Evolutionary conservation across 1,140 invertebrate genomes (phyloP), one percentile per base, ranked within the genome.

Genomic region (Drosophila nikananu): DNA sequence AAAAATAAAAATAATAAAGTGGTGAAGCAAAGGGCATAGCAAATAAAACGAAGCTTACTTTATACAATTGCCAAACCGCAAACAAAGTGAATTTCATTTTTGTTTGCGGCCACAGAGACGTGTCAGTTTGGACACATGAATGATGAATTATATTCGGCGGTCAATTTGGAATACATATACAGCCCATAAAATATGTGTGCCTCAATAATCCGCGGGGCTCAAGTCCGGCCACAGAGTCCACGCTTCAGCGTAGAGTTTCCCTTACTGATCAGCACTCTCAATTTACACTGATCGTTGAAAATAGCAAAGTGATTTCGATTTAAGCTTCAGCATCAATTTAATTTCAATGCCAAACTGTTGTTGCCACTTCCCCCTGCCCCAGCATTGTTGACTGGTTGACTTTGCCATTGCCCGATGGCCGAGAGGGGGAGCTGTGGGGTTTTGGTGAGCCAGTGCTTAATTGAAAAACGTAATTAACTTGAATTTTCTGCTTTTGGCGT

Each of bases 391-490:
- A 55, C 73, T 37, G 30, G 41, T 42, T 73, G 70, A 73, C 70
- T 72, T 72, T 73, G 19, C 66, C 70, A 9, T 19, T 41, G 23
- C 46, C 25, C 4, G 41, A 61, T 54, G 52, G 21, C 6, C 52
- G 48, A 54, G 19, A 25, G 30, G 9, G 25, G 49, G 17, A 51
- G 49, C 17, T 27, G 9, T 2, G 49, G 49, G 39, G 52, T 5
- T 5, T 32, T 25, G 70, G 64, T 63, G 66, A 71, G 82, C 86
- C 71, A 73, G 71, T 61, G 86, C 86, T 89, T 89, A 89, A 89
- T 89, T 86, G 86, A 89, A 89, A 89, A 89, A 89, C 84, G 84
- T 89, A 89, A 89, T 89, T 89, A 89, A 89, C 84, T 89, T 81
- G 81, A 83, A 89, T 89, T 89, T 90, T 90, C 84, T 89, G 84